Evolutionary conservation across 92 coral and sea anemone genomes (phyloP).

Genomic region (Plumapathes pennacea): DNA sequence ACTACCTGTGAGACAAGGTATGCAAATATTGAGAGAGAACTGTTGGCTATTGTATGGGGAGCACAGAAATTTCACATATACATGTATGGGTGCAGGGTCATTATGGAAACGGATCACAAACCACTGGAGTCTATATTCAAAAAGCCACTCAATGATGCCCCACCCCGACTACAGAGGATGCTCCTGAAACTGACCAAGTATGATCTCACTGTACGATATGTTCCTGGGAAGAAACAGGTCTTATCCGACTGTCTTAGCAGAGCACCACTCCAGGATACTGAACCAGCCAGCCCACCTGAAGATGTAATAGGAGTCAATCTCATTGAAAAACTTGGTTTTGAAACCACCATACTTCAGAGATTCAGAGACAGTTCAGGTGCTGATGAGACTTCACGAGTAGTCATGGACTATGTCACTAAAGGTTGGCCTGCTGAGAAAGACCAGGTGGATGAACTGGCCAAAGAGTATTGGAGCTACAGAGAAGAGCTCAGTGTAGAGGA

Average conservation of each 20-base stretch:
- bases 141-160: conserved; percentile 48
- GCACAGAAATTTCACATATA: conserved; percentile 44
- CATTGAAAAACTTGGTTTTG: conserved; percentile 12
- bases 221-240: conserved; percentile 29
- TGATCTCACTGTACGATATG: conserved; percentile 31
- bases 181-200: conserved; percentile 47
- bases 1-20: conserved; percentile 19
- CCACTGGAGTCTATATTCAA: conserved; percentile 33
- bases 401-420: conserved; percentile 24
- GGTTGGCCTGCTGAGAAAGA: conserved; percentile 36
- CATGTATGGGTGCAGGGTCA: conserved; percentile 35
- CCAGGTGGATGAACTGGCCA: conserved; percentile 48
- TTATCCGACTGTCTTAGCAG: conserved; percentile 53
- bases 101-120: conserved; percentile 44
- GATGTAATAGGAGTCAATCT: conserved; percentile 34
- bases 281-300: conserved; percentile 15
- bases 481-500: conserved; percentile 48
- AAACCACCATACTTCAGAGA: conserved; percentile 8
- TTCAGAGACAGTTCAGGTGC: conserved; percentile 9
- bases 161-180: conserved; percentile 55
- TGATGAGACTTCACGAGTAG: conserved; percentile 19
- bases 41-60: conserved; percentile 37
- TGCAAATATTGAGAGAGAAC: conserved; percentile 42
- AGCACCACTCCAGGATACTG: conserved; percentile 32
- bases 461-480: conserved; percentile 50